Evolutionary conservation across 2,888 invertebrate genomes (phyloP), one percentile per base, ranked within the genome.

Genomic region (Poecilobothrus nobilitatus): DNA sequence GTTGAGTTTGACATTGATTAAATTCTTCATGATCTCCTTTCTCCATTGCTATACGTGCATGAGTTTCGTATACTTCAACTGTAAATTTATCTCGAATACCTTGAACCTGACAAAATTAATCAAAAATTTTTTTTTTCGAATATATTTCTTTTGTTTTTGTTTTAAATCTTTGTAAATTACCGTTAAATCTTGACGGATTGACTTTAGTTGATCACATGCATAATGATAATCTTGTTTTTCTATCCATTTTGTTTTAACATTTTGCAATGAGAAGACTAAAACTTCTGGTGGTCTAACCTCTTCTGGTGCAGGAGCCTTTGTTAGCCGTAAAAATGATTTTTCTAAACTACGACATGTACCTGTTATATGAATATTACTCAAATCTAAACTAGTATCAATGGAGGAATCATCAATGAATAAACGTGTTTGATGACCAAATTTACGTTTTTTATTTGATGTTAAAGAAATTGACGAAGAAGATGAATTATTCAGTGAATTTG

Each of bases 21-120:
- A 98, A 99, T 81, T 99, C 99, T 79, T 97, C 97, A 80, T 97
- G 96, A 80, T 99, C 99, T 68, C 95, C 95, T 83, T 94, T 97
- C 82, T 99, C 98, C 80, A 99, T 86, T 67, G 98, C 97, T 77
- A 99, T 95, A 68, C 97, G 87, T 6, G 97, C 98, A 84, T 99
- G 98, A 5, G 96, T 97, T 85, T 99, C 99, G 84, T 99, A 99
- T 15, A 99, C 99, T 78, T 92, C 88, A n/a, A 99, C 91, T 68
- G 98, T 97, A 79, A 99, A 97, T 73, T 86, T 86, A 84, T 97
- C 94, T 74, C 98, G 85, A 74, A 99, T 88, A 76, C 97, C 95
- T 87, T 99, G 99, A 66, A 97, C 92, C 94, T 94, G 80, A 74
- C 65, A 64, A 72, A 66, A 61, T 18, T 70, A 69, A 20, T 27